Evolutionary conservation across 2,113 vertebrate genomes (phyloP).

Genomic region (Chiloscyllium plagiosum): DNA sequence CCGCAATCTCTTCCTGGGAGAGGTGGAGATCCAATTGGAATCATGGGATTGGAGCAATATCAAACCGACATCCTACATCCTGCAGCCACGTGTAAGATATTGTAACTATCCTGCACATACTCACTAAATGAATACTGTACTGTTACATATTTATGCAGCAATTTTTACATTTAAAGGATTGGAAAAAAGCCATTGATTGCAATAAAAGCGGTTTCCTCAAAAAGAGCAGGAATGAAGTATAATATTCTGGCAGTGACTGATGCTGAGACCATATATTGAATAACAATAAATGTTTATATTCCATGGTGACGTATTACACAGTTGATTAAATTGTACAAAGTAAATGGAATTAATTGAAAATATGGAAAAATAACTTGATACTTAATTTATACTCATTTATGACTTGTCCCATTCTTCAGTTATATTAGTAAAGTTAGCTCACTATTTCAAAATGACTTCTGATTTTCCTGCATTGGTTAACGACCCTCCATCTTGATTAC

Average conservation of each 20-base stretch:
- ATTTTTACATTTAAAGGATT: background rate
- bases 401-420: background rate
- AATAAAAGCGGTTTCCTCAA: background rate
- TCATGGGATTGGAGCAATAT: constrained; percentile 80
- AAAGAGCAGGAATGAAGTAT: background rate
- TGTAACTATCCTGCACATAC: fast-evolving
- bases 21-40: constrained; percentile 73
- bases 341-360: background rate
- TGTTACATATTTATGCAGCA: background rate
- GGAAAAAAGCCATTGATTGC: background rate
- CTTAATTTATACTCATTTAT: background rate
- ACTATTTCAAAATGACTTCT: background rate
- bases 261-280: background rate
- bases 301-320: background rate
- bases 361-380: background rate
- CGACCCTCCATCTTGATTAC: background rate
- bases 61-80: constrained; percentile 66
- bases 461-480: background rate
- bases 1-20: constrained; percentile 86
- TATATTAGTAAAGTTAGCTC: background rate
- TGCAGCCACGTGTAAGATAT: constrained; percentile 74
- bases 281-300: background rate
- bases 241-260: background rate
- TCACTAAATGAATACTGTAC: background rate
- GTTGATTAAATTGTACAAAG: background rate